Base-by-base conservation (phyloP, 2,797 vertebrate species). In the Syndactyla subalaris region DNA sequence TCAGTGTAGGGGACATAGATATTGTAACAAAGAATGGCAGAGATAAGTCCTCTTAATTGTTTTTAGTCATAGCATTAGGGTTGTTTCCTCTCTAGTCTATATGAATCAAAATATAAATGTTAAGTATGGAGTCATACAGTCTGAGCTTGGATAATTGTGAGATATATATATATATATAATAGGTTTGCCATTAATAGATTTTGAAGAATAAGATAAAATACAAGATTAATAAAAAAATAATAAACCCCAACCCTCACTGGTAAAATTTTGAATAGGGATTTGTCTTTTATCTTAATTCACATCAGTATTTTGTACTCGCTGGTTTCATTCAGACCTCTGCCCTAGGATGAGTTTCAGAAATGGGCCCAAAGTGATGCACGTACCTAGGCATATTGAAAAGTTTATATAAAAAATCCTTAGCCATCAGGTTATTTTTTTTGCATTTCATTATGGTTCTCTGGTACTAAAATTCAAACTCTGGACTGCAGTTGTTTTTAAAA, bases 71-170 rank as follows among this genome's bases (percentile, higher is more conserved):
- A 51, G 7, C 5, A 5, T 51, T 38, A 49, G 11, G 2, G 6
- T 61, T 63, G 10, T 54, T 75, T 83, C 54, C 32, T 79, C 17
- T 36, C 17, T 36, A 27, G 10, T 77, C 14, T 46, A 5, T 57
- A 19, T 41, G 38, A 78, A 41, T 7, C 7, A 41, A 67, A 77
- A n/a, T n/a, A 5, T 1, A 17, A 51, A 8, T 2, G 0, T 6
- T 22, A 43, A 46, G 2, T 54, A 36, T 32, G 23, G 4, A 46
- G 9, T 43, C 2, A 39, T 29, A 52, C 2, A 81, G 5, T 48
- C 14, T 57, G 14, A 80, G 14, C 6, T 57, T 66, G 8, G 22
- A 16, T 23, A 30, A 23, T n/a, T 38, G 36, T 38, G 36, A 38
- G 36, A 30, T n/a, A 45, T 10, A 36, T 10, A 34, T 20, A 30